Evolutionary conservation across 2,113 vertebrate species (phyloP), one percentile per base, ranked within the genome.

Genomic region (Canis aureus): DNA sequence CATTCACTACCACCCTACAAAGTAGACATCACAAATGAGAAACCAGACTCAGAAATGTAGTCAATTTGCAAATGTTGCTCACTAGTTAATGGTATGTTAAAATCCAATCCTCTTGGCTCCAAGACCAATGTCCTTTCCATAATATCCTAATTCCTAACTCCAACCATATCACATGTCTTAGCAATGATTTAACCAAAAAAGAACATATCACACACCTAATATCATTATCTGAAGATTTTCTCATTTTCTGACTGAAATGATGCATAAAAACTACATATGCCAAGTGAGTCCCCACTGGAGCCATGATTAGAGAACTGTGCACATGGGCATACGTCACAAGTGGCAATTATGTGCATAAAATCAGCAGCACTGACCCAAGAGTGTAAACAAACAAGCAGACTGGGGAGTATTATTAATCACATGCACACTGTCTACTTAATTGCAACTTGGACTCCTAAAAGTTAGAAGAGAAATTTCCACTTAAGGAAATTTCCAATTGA

Each of bases 291-390:
- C 73, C 93, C 74, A 94, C 11, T 1, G 53, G 83, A 92, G 84
- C 38, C 27, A 74, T 59, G 27, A 85, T 97, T 79, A 97, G 67
- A 83, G 81, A 91, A 90, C 55, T 32, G n/a, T 32, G 81, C 55
- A 89, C 51, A 25, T 38, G 16, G 38, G n/a, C 62, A 43, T n/a
- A 93, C 5, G 11, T 96, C 95, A 93, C 66, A 91, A 85, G 93
- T 79, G 84, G 84, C 85, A 98, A 97, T 94, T 93, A 94, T 91
- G 60, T 78, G 38, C 64, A 83, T 73, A 59, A 90, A 91, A 91
- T 93, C 91, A 93, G 88, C 55, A 94, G 78, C 55, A n/a, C 74
- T 91, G 82, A 87, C 81, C 94, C 82, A 84, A 79, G 69, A 92
- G 74, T 27, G 62, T 15, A 86, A 91, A 86, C 80, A 96, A 96